phyloP scores from a whole-genome alignment of 2,888 invertebrate genomes.

The Erebia palarica region DNA sequence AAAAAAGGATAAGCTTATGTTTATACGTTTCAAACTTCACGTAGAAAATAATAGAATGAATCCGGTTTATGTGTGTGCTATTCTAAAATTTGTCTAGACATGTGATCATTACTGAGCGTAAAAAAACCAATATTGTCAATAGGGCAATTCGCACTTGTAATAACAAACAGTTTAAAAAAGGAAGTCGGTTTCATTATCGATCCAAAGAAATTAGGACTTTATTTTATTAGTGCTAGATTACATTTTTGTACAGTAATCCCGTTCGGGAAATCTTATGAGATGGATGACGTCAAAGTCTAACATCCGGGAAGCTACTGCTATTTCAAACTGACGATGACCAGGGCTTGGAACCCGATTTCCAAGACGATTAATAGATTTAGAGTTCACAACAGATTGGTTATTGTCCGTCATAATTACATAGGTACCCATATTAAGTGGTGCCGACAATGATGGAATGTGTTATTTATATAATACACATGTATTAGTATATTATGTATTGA shows the following conservation, averaged over 20 bases:
- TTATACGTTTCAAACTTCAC: no score
- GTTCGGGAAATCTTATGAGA: conserved; percentile 66
- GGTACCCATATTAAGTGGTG: conserved; percentile 36
- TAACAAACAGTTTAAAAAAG: conserved; percentile 35
- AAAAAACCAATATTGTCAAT: conserved; percentile 31
- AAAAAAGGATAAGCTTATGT: not conserved
- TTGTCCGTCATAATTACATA: conserved; percentile 35
- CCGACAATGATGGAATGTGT: conserved; percentile 29
- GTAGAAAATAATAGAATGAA: not conserved
- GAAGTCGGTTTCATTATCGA: conserved; percentile 23
- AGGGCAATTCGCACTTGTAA: conserved; percentile 36
- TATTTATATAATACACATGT: conserved; percentile 5
- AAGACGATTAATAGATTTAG: conserved; percentile 18
- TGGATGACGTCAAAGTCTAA: conserved; percentile 65
- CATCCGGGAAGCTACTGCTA: conserved; percentile 78
- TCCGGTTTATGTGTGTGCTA: not conserved
- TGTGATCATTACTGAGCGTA: conserved; percentile 8
- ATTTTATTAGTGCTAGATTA: conserved; percentile 48
- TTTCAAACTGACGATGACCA: conserved; percentile 54
- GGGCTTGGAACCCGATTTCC: conserved; percentile 32
- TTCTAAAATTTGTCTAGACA: conserved; percentile 10
- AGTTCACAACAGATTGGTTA: conserved; percentile 33
- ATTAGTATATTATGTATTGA: conserved; percentile 3
- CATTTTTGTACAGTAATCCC: conserved; percentile 45
- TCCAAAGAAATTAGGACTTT: conserved; percentile 49